Base-by-base conservation (phyloP, 2,888 invertebrate genomes). In the Nomada goodeniana region DNA sequence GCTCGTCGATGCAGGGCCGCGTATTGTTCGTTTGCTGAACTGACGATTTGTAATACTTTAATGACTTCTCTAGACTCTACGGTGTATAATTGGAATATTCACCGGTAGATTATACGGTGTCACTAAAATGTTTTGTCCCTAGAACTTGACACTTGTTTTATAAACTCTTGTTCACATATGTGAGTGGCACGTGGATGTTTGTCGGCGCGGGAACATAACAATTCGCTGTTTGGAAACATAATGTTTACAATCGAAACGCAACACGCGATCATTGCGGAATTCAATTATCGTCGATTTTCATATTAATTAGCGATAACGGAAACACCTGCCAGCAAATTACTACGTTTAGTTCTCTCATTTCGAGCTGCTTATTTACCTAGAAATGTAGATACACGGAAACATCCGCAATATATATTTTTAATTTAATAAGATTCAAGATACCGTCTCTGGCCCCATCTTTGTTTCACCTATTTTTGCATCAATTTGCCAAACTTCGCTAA, bases 391-490 rank as follows among this genome's bases (percentile, higher is more conserved):
- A n/a, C 1, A 2, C 11, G 2, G 2, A 7, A 13, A 7, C 20
- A 20, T 15, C n/a, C 11, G 5, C 15, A 36, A 53, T 11, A 3
- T 11, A 36, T 10, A 18, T 50, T 3, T 60, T 18, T 23, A 63
- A 36, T 11, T n/a, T 55, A 3, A 61, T 55, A 9, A 47, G 53
- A 20, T 9, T 42, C 36, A 44, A 44, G 53, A 47, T 70, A 78
- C 71, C 65, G 50, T 70, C 59, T 63, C 42, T 63, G 74, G 84
- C 44, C 55, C 82, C 60, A 55, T n/a, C 71, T 53, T 57, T 23
- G 71, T 55, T 20, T 36, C 11, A 71, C 60, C 23, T 60, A 23
- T 11, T 65, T 75, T 68, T 77, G 20, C 69, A 68, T 47, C 60
- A 71, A 42, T 55, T 29, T 68, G 57, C 53, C 36, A 55, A 47